A percentile compares a stretch with the other conserved stretches of the same genome.
These are phyloP conservation scores for Microcebus murinus DNA, from an alignment of 2,113 vertebrate species.

Conservation along the genomic window DNA sequence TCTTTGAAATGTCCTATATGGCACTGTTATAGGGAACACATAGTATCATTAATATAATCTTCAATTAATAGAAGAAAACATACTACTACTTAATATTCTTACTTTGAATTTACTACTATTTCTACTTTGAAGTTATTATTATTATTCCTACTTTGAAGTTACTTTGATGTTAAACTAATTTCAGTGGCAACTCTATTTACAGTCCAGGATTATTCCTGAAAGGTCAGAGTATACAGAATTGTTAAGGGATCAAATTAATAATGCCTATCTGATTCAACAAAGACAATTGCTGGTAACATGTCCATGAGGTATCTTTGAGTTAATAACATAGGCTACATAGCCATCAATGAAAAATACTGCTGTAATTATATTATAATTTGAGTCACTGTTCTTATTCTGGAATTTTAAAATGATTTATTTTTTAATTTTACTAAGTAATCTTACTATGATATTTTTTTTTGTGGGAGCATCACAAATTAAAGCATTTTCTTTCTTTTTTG, in stretches of 20 bases:
- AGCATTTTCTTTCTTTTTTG: background rate
- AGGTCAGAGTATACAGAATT: constrained; percentile 45
- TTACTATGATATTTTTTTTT: background rate
- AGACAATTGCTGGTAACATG: constrained; percentile 19
- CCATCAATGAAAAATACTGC: background rate
- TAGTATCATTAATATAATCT: constrained; percentile 75
- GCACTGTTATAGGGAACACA: constrained; percentile 71
- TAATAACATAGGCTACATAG: background rate
- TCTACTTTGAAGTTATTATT: no score
- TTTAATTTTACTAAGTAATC: background rate
- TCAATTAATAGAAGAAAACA: constrained; percentile 73
- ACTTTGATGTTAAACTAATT: constrained; percentile 72
- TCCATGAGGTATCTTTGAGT: constrained; percentile 12
- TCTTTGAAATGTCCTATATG: constrained; percentile 75
- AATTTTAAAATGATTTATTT: constrained; percentile 18
- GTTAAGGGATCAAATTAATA: constrained; percentile 70
- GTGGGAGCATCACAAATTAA: background rate
- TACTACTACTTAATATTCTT: constrained; percentile 64
- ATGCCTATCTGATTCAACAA: constrained; percentile 57
- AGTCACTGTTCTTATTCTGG: background rate
- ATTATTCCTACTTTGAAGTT: background rate
- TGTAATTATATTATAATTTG: background rate
- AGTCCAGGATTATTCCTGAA: constrained; percentile 62
- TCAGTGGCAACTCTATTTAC: constrained; percentile 56
- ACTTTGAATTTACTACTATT: background rate